Evolutionary conservation across 1,140 invertebrate genomes (phyloP), one percentile per base, ranked within the genome.

Genomic region (Panonychus citri): DNA sequence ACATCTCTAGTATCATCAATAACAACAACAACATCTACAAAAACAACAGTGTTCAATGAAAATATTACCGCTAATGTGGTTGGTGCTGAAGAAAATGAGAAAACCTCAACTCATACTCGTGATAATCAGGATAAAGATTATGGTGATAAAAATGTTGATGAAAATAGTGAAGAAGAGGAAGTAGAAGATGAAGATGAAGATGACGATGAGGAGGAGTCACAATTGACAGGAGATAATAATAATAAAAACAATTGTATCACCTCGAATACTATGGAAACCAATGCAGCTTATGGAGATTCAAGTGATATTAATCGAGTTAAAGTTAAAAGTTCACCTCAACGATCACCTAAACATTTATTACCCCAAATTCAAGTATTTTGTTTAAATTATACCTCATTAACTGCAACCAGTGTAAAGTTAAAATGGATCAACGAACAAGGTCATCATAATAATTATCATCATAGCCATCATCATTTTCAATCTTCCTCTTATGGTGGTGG

Each of bases 271-370:
- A 40, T 12, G 39, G n/a, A 12, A 12, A 40, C 12, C n/a, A 40
- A 19, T 40, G 12, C 12, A 40, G 39, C 39, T 40, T 40, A 12
- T 12, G 30, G 30, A 34, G 30, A 34, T 34, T 34, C 30, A n/a
- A n/a, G n/a, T n/a, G n/a, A n/a, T n/a, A n/a, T n/a, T n/a, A n/a
- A n/a, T 34, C 5, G 30, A 34, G 50, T 15, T n/a, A n/a, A 17
- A 28, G n/a, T 8, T 19, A 54, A 54, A 42, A 15, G 7, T 19
- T 54, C 55, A 25, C 55, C 50, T 3, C 55, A 58, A 24, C 28
- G 55, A 19, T 59, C 58, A 48, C 58, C 58, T 7, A 50, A 53
- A 24, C 58, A 59, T 42, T 53, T 59, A 19, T 34, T 59, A 12
- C 54, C 58, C 8, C 46, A 59, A 37, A 19, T 57, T n/a, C 43